Conservation (phyloP, 2,888 invertebrate species). For the Sarcophaga variegata region DNA sequence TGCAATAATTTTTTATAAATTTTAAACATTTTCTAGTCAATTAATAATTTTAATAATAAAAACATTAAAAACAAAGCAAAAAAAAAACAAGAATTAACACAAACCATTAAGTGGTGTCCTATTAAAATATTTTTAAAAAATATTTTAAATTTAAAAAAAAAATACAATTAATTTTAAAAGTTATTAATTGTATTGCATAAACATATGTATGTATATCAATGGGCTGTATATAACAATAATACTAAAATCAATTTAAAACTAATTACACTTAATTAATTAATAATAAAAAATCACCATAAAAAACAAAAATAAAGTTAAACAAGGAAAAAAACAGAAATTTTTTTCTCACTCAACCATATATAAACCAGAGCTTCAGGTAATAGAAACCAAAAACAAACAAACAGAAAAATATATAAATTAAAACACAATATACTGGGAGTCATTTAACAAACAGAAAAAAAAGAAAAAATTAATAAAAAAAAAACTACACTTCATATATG, state of each 20-base stretch:
- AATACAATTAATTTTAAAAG: background rate
- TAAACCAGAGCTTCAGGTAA: constrained; percentile 53
- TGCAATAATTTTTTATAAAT: background rate
- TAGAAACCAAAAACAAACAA: constrained; percentile 15
- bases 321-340: background rate
- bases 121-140: background rate
- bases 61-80: background rate
- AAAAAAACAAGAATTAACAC: background rate
- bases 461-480: background rate
- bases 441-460: background rate
- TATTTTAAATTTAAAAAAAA: background rate
- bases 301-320: background rate
- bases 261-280: background rate
- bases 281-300: background rate
- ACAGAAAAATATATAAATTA: background rate
- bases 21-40: constrained; percentile 35
- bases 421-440: constrained; percentile 59
- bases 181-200: background rate
- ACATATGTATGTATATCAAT: background rate
- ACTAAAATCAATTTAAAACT: background rate
- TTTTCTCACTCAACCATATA: background rate
- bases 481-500: too few species aligned
- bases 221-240: constrained; percentile 36
- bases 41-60: constrained; percentile 16
- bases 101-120: background rate